Base-by-base conservation (phyloP, 1,140 invertebrate genomes). In the Hylyphantes graminicola region DNA sequence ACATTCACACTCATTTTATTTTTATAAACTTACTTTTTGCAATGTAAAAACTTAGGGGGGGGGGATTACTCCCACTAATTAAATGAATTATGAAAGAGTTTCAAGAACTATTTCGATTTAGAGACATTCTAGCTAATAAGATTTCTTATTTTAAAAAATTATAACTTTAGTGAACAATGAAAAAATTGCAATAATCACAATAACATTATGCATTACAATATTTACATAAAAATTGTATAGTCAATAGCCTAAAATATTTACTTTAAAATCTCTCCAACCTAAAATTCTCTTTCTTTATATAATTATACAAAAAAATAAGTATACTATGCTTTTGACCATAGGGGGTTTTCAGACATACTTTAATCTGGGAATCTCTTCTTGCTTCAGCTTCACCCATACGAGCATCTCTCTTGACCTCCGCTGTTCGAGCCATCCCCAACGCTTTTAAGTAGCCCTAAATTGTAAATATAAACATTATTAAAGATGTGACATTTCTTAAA, bases 381-480 rank as follows among this genome's bases (percentile, higher is more conserved):
- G 97, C 97, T 90, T 98, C 96, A 0, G 97, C 97, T 90, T 99
- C 97, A 48, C 97, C 97, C 86, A 99, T 98, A 74, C 96, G 92
- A 7, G 97, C 97, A 90, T 99, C 97, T 80, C 97, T 91, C 89
- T 99, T 98, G 0, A 99, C 97, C 90, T 99, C 96, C 4, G 97
- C 97, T 0, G 97, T 99, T 87, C 97, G 92, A 7, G 96, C 96
- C 95, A 97, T 96, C 86, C 97, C 97, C 81, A 99, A 91, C 75
- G 96, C 96, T 93, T 95, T 96, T 63, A 99, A 89, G 89, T 99
- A 98, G 12, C 97, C 97, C 96, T 97, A 89, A 86, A 91, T 87
- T 70, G 83, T 86, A 87, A 74, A 4, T 9, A 12, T 57, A n/a
- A 11, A 9, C 12, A 70, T 13, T 15, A 70, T 35, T 8, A 51